Base-by-base conservation (phyloP, 2,888 invertebrate species). In the Cinara cedri region DNA sequence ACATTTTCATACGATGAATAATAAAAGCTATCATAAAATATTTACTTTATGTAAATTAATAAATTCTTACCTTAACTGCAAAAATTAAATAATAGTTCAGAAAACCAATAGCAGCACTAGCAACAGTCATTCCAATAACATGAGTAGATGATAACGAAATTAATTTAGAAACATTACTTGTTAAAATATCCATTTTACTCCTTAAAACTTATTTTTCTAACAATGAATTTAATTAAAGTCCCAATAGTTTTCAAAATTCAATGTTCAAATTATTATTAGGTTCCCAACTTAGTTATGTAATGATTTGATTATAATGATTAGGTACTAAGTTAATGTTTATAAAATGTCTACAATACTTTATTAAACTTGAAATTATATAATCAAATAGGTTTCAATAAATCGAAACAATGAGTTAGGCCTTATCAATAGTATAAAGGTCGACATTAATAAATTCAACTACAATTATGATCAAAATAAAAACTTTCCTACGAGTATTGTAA, bases 21-120 rank as follows among this genome's bases (percentile, higher is more conserved):
- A 44, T 8, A 4, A 44, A 44, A 44, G 6, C n/a, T 1, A 54
- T 54, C 6, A 3, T 55, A 4, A 55, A 19, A 54, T 11, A 55
- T 21, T 13, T 11, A 3, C 4, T 21, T 26, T 9, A 49, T 26
- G n/a, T 54, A 21, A 51, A 51, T 42, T 0, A 46, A 55, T 24
- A 21, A 26, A 54, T 51, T 44, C 68, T 78, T 60, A 78, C 76
- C 60, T 70, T 78, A 21, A 78, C 76, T 9, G 49, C 76, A 26
- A 60, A 68, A 13, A 60, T 19, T 26, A 57, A 78, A 42, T 78
- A 78, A 60, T 78, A 78, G 34, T 78, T 78, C 19, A 57, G 24
- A 57, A 68, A 66, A 34, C 76, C 57, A 60, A 78, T 34, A 19
- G 68, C 68, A 21, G 60, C 57, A 21, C 68, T 68, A 19, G 68